A percentile compares a stretch with the other conserved stretches of the same genome.
Evolutionary conservation across 2,888 invertebrate genomes (phyloP).

Genomic region (Protophormia terraenovae): DNA sequence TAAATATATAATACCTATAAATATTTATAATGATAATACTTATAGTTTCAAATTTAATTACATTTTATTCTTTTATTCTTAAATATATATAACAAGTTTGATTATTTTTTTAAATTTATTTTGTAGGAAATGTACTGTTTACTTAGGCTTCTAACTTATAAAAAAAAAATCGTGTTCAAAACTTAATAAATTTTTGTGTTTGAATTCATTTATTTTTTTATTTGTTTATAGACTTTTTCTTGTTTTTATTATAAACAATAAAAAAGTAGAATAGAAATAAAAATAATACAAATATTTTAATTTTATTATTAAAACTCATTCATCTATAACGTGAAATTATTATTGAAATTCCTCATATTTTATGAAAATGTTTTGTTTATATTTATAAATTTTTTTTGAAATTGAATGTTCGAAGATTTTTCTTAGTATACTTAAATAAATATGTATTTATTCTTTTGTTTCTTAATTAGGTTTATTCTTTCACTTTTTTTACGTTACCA

Average conservation of each 20-base stretch:
- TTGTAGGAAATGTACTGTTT: no score
- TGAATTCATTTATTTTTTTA: no score
- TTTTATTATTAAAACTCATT: constrained; percentile 14
- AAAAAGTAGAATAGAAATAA: not conserved
- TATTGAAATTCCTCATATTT: not conserved
- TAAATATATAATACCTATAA: no score
- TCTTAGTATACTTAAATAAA: not conserved
- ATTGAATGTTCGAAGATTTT: not conserved
- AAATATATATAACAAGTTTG: no score
- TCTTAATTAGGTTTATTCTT: not conserved
- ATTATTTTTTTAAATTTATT: not conserved
- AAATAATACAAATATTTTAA: not conserved
- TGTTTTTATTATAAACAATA: not conserved
- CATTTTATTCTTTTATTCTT: constrained; percentile 20
- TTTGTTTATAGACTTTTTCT: constrained; percentile 12
- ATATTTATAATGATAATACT: no score
- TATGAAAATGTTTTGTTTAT: not conserved
- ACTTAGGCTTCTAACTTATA: no score
- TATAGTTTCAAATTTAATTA: not conserved
- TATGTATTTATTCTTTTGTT: not conserved
- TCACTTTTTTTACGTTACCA: not conserved
- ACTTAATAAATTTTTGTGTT: not conserved
- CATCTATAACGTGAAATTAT: constrained; percentile 11
- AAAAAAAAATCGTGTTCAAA: not conserved
- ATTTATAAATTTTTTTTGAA: not conserved